Evolutionary conservation across 1,140 invertebrate species (phyloP).

Genomic region (Vanessa atalanta): DNA sequence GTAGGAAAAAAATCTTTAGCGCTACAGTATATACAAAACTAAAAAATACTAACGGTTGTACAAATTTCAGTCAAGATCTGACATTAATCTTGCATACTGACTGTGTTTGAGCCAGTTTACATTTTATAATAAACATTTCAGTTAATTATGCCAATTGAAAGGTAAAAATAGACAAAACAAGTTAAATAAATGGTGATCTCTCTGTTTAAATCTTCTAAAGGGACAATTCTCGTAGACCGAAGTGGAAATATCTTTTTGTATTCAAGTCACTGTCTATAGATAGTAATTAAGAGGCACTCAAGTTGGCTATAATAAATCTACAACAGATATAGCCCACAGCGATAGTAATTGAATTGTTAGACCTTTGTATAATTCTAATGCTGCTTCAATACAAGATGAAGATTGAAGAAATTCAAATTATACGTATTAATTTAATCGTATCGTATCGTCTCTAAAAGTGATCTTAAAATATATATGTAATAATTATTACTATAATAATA

Average conservation of each 20-base stretch:
- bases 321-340: slow-evolving; percentile 36
- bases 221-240: background rate
- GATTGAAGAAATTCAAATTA: slow-evolving; percentile 6
- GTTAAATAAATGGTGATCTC: too few relatives aligned
- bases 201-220: background rate
- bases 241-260: slow-evolving; percentile 25
- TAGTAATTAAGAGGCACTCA: slow-evolving; percentile 52
- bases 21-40: too few relatives aligned
- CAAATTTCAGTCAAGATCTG: too few relatives aligned
- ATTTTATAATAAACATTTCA: too few relatives aligned
- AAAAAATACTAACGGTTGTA: too few relatives aligned
- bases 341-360: slow-evolving; percentile 45
- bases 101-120: too few relatives aligned
- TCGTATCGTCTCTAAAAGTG: background rate
- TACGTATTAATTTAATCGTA: background rate
- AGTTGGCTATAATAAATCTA: slow-evolving; percentile 45
- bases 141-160: background rate
- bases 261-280: slow-evolving; percentile 40
- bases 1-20: too few relatives aligned
- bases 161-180: too few relatives aligned
- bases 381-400: background rate
- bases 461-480: too few relatives aligned
- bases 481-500: too few relatives aligned
- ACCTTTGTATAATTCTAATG: slow-evolving; percentile 36
- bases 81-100: too few relatives aligned